Evolutionary conservation across 2,113 vertebrate species (phyloP).

Genomic region (Glaucomys volans): DNA sequence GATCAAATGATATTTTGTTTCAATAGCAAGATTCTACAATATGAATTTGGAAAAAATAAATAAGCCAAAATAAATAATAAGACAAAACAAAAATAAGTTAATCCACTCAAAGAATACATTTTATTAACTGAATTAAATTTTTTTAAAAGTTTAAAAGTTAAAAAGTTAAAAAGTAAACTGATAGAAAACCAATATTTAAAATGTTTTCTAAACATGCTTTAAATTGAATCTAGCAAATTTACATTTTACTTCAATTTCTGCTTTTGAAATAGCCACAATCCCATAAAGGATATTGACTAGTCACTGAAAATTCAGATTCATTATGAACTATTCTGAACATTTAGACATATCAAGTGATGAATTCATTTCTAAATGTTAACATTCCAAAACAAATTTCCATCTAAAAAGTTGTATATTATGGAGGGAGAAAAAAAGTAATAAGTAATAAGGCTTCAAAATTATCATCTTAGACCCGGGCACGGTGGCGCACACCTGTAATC

Average conservation of each 20-base stretch:
- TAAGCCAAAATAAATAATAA: constrained; percentile 14
- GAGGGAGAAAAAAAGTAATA: background rate
- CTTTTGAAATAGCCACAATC: background rate
- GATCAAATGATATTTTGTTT: constrained; percentile 15
- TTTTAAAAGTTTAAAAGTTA: constrained; percentile 41
- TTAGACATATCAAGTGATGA: background rate
- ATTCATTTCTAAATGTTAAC: constrained; percentile 5
- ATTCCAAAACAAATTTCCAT: background rate
- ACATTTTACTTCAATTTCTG: background rate
- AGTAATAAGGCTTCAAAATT: background rate
- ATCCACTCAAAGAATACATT: background rate
- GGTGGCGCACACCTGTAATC: too few species aligned
- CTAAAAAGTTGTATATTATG: background rate
- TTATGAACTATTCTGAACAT: constrained; percentile 7
- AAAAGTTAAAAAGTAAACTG: constrained; percentile 27
- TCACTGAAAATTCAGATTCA: background rate
- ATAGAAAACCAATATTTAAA: background rate
- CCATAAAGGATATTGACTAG: background rate
- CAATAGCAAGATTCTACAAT: background rate
- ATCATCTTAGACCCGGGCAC: too few species aligned
- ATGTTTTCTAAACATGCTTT: background rate
- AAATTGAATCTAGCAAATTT: background rate
- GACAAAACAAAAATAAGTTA: background rate
- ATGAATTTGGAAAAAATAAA: background rate
- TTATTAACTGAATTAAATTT: background rate